Percentiles rank a stretch among this genome's conserved stretches.
These are phyloP conservation scores for Malacosoma neustria DNA, from an alignment of 2,888 invertebrate genomes.

Conservation along the genomic window DNA sequence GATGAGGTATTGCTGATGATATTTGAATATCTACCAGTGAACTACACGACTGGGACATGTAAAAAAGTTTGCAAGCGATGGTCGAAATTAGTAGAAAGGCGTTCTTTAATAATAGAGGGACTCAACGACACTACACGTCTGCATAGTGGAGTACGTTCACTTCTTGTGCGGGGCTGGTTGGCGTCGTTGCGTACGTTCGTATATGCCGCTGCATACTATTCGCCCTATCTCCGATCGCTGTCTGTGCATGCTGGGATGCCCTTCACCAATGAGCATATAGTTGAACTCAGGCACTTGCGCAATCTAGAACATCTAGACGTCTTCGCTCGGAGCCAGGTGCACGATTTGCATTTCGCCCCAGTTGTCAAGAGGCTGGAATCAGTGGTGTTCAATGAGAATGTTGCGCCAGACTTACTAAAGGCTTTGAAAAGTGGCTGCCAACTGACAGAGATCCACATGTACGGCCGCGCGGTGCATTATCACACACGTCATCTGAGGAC, in stretches of 20 bases:
- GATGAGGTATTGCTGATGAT: slow-evolving; percentile 24
- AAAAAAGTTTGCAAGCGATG: slow-evolving; percentile 21
- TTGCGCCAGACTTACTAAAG: slow-evolving; percentile 13
- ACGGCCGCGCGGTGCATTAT: slow-evolving; percentile 22
- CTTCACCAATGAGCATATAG: not conserved
- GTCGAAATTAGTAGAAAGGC: slow-evolving; percentile 13
- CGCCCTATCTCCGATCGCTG: slow-evolving; percentile 2
- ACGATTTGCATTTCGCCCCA: slow-evolving; percentile 1
- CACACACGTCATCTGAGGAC: slow-evolving; percentile 15
- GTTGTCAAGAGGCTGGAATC: slow-evolving; percentile 11
- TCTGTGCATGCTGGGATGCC: slow-evolving; percentile 4
- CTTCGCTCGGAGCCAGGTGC: slow-evolving; percentile 10
- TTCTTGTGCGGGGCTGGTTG: slow-evolving; percentile 9
- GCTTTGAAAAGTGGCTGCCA: slow-evolving; percentile 6
- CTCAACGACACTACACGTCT: slow-evolving; percentile 11
- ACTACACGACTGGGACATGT: slow-evolving; percentile 12
- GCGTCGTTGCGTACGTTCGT: not conserved
- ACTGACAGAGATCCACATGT: slow-evolving; percentile 26
- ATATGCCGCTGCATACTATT: not conserved
- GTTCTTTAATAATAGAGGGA: slow-evolving; percentile 8
- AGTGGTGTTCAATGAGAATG: slow-evolving; percentile 22
- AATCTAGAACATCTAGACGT: slow-evolving; percentile 21
- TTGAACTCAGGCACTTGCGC: not conserved
- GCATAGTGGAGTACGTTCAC: slow-evolving; percentile 1
- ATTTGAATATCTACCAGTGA: slow-evolving; percentile 16